Evolutionary conservation across 2,888 invertebrate species (phyloP).

Genomic region (Barypeithes pellucidus): DNA sequence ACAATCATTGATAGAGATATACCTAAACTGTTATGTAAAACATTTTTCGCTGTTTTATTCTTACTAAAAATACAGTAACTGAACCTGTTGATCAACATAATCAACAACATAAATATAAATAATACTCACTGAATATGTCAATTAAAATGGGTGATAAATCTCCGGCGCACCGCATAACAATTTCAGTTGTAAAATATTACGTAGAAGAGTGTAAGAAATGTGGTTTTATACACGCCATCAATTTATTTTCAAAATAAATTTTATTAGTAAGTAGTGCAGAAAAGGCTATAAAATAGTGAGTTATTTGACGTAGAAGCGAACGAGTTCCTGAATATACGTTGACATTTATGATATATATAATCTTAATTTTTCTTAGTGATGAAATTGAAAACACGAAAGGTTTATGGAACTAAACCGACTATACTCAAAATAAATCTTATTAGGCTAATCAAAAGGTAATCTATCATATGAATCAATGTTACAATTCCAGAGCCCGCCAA

Average conservation of each 20-base stretch:
- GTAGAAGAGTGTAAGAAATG: conserved; percentile 58
- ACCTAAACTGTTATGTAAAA: no score
- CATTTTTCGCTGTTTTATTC: neutral
- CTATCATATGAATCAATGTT: no score
- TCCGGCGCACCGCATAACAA: conserved; percentile 61
- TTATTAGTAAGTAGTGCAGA: conserved; percentile 51
- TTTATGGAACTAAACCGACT: no score
- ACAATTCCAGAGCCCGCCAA: no score
- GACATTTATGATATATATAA: neutral
- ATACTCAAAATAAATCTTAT: no score
- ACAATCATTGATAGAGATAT: no score
- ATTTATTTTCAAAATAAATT: conserved; percentile 57
- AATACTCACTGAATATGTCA: conserved; percentile 64
- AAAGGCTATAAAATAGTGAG: conserved; percentile 18
- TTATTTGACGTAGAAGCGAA: neutral
- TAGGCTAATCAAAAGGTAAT: no score
- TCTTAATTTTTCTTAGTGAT: neutral
- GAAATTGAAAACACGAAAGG: neutral
- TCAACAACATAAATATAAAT: conserved; percentile 62
- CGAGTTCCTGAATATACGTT: neutral
- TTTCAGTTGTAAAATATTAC: conserved; percentile 62
- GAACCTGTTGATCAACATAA: conserved; percentile 62
- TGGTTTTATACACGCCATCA: conserved; percentile 58
- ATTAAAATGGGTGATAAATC: conserved; percentile 64
- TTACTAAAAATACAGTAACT: conserved; percentile 2